Conservation (phyloP, 2,797 vertebrate species). For the Sebastes hubbsi region DNA sequence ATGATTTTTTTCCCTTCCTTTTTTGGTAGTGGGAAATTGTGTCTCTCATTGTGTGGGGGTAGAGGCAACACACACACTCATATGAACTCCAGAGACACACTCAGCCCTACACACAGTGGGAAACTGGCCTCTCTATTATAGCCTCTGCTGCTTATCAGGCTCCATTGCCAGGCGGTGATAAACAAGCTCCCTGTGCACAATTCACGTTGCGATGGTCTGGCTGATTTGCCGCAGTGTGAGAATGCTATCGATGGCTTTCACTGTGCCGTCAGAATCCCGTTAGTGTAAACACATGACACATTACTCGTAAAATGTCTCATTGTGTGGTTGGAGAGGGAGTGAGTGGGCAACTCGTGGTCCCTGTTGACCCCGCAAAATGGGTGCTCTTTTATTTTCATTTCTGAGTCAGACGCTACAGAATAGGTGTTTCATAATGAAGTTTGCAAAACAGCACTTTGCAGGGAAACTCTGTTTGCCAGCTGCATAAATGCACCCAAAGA, state of each 20-base stretch:
- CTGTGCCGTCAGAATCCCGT: constrained; percentile 57
- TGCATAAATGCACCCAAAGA: constrained; percentile 62
- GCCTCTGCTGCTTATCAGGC: constrained; percentile 75
- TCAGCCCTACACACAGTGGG: constrained; percentile 30
- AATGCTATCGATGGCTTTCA: constrained; percentile 68
- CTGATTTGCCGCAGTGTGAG: constrained; percentile 64
- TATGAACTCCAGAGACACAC: background rate
- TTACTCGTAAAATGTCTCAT: constrained; percentile 72
- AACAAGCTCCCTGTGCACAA: constrained; percentile 67
- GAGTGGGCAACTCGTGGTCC: constrained; percentile 70
- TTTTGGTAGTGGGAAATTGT: constrained; percentile 46
- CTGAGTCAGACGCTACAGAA: constrained; percentile 63
- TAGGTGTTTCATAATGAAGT: constrained; percentile 70
- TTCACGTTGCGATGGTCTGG: constrained; percentile 47
- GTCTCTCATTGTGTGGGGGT: constrained; percentile 61
- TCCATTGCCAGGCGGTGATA: constrained; percentile 60
- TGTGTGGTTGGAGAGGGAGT: constrained; percentile 69
- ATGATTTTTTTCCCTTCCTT: constrained; percentile 21
- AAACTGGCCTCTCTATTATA: constrained; percentile 58
- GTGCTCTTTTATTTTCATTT: constrained; percentile 59
- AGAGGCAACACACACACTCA: constrained; percentile 38
- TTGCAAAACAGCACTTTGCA: constrained; percentile 64
- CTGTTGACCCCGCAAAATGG: constrained; percentile 60
- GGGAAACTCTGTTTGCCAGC: constrained; percentile 42
- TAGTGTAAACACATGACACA: constrained; percentile 74